Evolutionary conservation across 2,888 invertebrate species (phyloP).

Genomic region (Pocota personata): DNA sequence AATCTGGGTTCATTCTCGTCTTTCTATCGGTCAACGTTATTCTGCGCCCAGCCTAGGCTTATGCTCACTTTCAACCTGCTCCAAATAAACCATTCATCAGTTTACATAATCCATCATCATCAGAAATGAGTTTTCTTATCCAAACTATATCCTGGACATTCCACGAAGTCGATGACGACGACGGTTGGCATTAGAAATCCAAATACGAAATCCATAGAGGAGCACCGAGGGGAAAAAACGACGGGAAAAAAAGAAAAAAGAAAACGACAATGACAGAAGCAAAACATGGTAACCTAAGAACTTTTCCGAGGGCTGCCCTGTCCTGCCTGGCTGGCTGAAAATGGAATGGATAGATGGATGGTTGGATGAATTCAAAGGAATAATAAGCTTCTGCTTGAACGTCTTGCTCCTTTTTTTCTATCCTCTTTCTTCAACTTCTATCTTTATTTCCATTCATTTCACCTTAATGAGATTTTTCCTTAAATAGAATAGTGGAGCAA

Average conservation of each 20-base stretch:
- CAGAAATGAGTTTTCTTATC: conserved; percentile 71
- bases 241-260: conserved; percentile 14
- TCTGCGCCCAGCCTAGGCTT: background rate
- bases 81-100: conserved; percentile 70
- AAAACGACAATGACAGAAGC: conserved; percentile 19
- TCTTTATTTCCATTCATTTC: conserved; percentile 69
- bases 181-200: conserved; percentile 50
- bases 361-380: conserved; percentile 65
- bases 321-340: conserved; percentile 36
- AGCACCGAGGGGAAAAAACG: conserved; percentile 12
- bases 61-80: conserved; percentile 39
- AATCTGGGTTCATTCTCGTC: conserved; percentile 25
- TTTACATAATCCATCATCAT: conserved; percentile 73
- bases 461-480: conserved; percentile 73
- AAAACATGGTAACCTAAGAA: conserved; percentile 51
- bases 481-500: conserved; percentile 71
- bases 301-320: conserved; percentile 50
- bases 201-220: conserved; percentile 63
- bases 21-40: conserved; percentile 23
- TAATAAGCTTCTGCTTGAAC: conserved; percentile 70
- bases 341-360: conserved; percentile 55
- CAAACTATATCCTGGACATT: conserved; percentile 69
- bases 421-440: conserved; percentile 33
- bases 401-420: conserved; percentile 53
- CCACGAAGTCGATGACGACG: conserved; percentile 34